A percentile compares a stretch with the other conserved stretches of the same genome.
phyloP scores from a whole-genome alignment of 2,888 invertebrate species.

The Sinopyrophorus schimmeli region DNA sequence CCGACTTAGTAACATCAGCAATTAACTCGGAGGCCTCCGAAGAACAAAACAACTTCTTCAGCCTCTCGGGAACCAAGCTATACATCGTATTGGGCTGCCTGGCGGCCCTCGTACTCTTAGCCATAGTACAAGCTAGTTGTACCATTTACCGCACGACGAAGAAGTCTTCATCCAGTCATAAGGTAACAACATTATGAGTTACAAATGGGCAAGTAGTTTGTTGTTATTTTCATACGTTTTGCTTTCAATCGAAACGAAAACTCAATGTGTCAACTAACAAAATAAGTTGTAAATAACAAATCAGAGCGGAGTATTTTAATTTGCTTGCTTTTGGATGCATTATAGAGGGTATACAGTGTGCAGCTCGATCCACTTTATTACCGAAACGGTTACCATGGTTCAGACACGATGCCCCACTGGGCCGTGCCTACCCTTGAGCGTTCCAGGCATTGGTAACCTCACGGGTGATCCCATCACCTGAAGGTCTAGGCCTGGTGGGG shows the following conservation, averaged over 20 bases:
- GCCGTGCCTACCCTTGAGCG: conserved; percentile 46
- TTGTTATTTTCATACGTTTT: too few species aligned
- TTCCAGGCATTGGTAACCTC: conserved; percentile 45
- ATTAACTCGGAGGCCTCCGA: conserved; percentile 53
- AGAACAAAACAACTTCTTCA: conserved; percentile 60
- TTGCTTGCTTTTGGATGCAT: conserved; percentile 30
- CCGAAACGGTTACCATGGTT: conserved; percentile 45
- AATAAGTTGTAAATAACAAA: conserved; percentile 1
- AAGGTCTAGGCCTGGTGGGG: conserved; percentile 48
- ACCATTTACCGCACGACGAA: conserved; percentile 74
- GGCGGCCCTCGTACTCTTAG: conserved; percentile 75
- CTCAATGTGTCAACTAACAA: too few species aligned
- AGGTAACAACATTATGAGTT: conserved; percentile 64
- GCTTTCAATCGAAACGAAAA: too few species aligned
- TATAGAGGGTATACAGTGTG: conserved; percentile 54
- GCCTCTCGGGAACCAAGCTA: conserved; percentile 71
- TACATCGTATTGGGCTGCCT: conserved; percentile 84
- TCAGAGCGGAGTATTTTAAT: conserved; percentile 6
- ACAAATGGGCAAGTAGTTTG: conserved; percentile 48
- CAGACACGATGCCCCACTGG: conserved; percentile 47
- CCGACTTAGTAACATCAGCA: conserved; percentile 60
- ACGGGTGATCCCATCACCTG: conserved; percentile 22
- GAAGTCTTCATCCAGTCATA: conserved; percentile 61
- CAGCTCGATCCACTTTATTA: conserved; percentile 51
- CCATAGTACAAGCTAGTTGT: conserved; percentile 80